These are phyloP conservation scores for Diarsia brunnea DNA, from an alignment of 2,888 invertebrate genomes.

Conservation along the genomic window DNA sequence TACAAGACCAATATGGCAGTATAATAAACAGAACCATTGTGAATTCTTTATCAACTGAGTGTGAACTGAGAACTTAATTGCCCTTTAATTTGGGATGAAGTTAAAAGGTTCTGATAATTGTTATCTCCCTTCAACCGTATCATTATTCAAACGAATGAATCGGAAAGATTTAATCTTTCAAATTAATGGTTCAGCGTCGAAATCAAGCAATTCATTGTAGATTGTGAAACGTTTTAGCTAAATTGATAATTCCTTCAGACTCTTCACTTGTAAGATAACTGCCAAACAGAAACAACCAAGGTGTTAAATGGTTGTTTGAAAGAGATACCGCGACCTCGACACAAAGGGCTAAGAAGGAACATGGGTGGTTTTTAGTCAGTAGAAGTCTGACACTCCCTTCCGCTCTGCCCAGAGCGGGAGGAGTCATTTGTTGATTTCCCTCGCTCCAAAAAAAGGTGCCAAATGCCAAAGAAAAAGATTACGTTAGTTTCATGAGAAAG, in stretches of 20 bases:
- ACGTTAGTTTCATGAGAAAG: not conserved
- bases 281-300: not conserved
- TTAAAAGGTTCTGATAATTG: conserved; percentile 22
- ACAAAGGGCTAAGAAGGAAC: too few species aligned
- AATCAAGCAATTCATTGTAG: conserved; percentile 4
- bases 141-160: conserved; percentile 44
- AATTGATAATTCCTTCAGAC: not conserved
- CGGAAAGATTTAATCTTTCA: conserved; percentile 31
- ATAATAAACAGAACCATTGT: not conserved
- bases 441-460: too few species aligned
- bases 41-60: not conserved
- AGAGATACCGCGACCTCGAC: too few species aligned
- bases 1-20: too few species aligned
- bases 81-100: not conserved
- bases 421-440: too few species aligned
- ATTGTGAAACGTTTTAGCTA: not conserved
- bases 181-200: conserved; percentile 18
- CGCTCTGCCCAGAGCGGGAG: too few species aligned
- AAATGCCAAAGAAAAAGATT: not conserved
- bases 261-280: not conserved
- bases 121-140: conserved; percentile 31
- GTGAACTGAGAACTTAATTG: not conserved
- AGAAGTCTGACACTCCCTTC: too few species aligned
- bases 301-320: too few species aligned
- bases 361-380: too few species aligned